These are phyloP conservation scores for Podarcis muralis DNA, from an alignment of 2,113 vertebrate genomes.

Conservation along the genomic window DNA sequence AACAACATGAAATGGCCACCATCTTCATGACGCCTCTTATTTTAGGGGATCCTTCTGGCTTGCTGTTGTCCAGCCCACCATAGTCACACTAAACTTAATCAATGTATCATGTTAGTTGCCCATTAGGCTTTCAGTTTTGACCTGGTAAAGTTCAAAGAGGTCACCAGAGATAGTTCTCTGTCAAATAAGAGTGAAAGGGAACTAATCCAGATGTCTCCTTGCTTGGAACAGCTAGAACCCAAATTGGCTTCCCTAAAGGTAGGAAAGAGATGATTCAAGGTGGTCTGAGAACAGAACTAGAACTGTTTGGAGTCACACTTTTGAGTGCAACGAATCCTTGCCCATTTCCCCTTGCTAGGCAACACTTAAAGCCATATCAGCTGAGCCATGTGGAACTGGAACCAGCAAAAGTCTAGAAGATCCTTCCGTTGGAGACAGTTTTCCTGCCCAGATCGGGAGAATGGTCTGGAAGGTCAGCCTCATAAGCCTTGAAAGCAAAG, in stretches of 20 bases:
- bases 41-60: neutral
- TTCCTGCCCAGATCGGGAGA: neutral
- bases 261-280: slow-evolving; percentile 33
- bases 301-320: neutral
- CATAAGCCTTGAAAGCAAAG: neutral
- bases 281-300: slow-evolving; percentile 36
- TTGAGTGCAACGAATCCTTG: neutral
- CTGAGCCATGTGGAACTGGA: neutral
- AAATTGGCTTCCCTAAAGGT: neutral
- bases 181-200: slow-evolving; percentile 53
- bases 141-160: slow-evolving; percentile 45
- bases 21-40: neutral
- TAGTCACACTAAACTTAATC: neutral
- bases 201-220: slow-evolving; percentile 64
- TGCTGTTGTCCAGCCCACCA: neutral
- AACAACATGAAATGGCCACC: neutral
- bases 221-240: slow-evolving; percentile 35
- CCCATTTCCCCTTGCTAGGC: neutral
- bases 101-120: neutral
- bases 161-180: slow-evolving; percentile 46
- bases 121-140: neutral
- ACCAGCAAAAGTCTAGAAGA: neutral
- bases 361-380: neutral
- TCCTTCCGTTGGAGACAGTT: neutral
- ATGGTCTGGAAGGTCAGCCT: neutral